These are phyloP conservation scores for Mastigias papua DNA, from an alignment of 30 jellyfish, hydroid and myxozoan species.

Conservation along the genomic window DNA sequence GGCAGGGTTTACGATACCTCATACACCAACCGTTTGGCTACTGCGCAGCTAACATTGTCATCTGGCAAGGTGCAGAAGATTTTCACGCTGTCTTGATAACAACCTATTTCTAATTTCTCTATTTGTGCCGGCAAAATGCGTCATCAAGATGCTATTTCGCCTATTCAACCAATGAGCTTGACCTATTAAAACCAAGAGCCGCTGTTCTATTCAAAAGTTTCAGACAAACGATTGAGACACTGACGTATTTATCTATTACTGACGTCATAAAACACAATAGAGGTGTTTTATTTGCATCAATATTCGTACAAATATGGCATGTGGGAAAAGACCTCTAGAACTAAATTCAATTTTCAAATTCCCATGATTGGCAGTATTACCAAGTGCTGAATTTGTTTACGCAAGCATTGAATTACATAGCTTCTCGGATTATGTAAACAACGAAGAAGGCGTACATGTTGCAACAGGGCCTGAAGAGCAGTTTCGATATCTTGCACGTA, in stretches of 20 bases:
- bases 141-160: conserved; percentile 65
- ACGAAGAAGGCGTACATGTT: neutral
- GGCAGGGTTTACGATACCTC: too few relatives aligned
- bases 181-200: conserved; percentile 40
- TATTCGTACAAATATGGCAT: conserved; percentile 18
- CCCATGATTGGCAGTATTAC: conserved; percentile 20
- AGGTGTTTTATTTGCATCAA: conserved; percentile 15
- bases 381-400: neutral
- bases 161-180: conserved; percentile 66
- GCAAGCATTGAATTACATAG: neutral
- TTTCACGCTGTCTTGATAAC: conserved; percentile 42
- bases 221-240: conserved; percentile 74
- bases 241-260: conserved; percentile 73
- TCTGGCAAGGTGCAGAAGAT: neutral
- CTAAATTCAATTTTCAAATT: conserved; percentile 21
- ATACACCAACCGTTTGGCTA: too few relatives aligned
- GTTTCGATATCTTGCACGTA: too few relatives aligned
- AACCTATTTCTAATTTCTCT: conserved; percentile 24
- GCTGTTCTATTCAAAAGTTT: conserved; percentile 51
- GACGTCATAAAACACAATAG: conserved; percentile 72
- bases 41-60: neutral
- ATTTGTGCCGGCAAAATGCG: conserved; percentile 53
- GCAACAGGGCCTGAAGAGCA: too few relatives aligned
- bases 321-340: conserved; percentile 50
- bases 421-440: neutral